Percentiles rank a stretch among this genome's conserved stretches.
Conservation (phyloP, 2,797 vertebrate species). For the Enteromius treurensis region DNA sequence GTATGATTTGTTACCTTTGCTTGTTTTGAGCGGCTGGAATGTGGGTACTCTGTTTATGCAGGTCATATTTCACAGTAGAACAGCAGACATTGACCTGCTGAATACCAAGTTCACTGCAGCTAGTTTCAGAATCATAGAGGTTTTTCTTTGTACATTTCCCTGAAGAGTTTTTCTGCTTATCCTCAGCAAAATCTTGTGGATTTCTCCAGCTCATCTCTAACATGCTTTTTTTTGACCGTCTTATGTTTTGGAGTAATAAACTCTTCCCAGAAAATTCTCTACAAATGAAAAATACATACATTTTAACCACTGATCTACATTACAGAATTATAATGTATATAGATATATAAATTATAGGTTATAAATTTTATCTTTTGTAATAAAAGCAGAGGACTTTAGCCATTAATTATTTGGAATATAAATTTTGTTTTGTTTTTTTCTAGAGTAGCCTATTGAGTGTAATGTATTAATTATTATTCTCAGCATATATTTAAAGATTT, state of each 20-base stretch:
- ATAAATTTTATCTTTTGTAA: background rate
- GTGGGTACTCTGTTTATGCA: background rate
- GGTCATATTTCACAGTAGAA: conserved; percentile 10
- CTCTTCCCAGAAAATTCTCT: conserved; percentile 64
- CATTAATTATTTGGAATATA: background rate
- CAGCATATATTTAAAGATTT: background rate
- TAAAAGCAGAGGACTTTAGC: background rate
- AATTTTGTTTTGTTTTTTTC: background rate
- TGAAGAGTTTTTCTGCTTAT: conserved; percentile 16
- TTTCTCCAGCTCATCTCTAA: conserved; percentile 33
- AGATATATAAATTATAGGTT: background rate
- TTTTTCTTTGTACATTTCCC: background rate
- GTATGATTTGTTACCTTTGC: conserved; percentile 28
- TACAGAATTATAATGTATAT: no score
- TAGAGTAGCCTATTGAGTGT: background rate
- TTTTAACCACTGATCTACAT: no score
- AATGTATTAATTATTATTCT: background rate
- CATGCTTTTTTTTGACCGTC: conserved; percentile 50
- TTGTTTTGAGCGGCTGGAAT: conserved; percentile 3
- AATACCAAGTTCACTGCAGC: background rate
- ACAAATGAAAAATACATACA: conserved; percentile 12
- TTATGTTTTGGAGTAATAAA: conserved; percentile 59
- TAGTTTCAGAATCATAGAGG: background rate
- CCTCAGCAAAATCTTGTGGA: conserved; percentile 9
- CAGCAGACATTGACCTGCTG: background rate